Evolutionary conservation across 2,888 invertebrate species (phyloP).

Genomic region (Drosophila seclusa): DNA sequence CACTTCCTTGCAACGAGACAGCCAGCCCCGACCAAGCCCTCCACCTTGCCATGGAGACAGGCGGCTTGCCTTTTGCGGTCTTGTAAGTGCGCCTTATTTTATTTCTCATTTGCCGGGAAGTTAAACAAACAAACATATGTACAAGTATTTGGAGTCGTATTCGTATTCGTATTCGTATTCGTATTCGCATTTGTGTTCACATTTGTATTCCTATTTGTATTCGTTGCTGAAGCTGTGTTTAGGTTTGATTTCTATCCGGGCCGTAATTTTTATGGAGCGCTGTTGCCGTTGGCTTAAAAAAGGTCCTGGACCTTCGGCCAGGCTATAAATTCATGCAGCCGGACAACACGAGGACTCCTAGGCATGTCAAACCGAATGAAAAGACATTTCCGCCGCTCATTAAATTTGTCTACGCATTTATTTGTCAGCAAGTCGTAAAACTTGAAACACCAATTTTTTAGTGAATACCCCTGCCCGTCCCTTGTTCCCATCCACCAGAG

Average conservation of each 20-base stretch:
- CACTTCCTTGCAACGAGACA: constrained; percentile 40
- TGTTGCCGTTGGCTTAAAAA: constrained; percentile 56
- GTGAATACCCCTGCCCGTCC: constrained; percentile 13
- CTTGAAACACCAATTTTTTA: constrained; percentile 68
- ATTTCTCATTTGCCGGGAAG: constrained; percentile 36
- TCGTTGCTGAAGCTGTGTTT: constrained; percentile 16
- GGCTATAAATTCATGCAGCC: constrained; percentile 44
- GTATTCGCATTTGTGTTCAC: constrained; percentile 4
- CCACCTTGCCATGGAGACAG: background rate
- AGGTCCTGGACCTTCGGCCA: constrained; percentile 14
- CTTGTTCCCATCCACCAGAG: background rate
- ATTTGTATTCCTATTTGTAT: constrained; percentile 19
- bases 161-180: constrained; percentile 25
- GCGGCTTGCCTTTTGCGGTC: constrained; percentile 29
- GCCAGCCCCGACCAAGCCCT: background rate
- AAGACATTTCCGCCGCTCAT: constrained; percentile 81
- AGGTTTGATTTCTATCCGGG: constrained; percentile 59
- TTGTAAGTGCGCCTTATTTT: constrained; percentile 54
- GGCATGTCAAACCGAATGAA: constrained; percentile 53
- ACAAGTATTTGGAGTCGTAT: constrained; percentile 30
- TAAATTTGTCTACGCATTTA: constrained; percentile 82
- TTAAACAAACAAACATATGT: constrained; percentile 37
- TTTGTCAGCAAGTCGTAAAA: constrained; percentile 82
- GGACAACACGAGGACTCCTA: constrained; percentile 19
- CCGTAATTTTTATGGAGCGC: constrained; percentile 61